phyloP scores from a whole-genome alignment of 2,797 vertebrate genomes.

The Gambusia yucatana region DNA sequence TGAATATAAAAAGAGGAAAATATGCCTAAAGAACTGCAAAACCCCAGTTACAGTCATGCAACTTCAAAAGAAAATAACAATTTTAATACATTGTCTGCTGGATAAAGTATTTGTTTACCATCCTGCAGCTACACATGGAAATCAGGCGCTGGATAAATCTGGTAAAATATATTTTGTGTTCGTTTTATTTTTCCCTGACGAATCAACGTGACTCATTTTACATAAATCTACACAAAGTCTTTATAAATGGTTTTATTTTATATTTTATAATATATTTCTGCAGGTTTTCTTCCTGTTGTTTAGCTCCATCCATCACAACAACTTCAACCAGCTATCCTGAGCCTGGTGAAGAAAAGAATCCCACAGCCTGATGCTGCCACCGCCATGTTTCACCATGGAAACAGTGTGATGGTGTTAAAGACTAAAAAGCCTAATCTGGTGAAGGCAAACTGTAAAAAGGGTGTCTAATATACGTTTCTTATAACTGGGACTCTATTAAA shows the following conservation, averaged over 20 bases:
- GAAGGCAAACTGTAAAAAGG: neutral
- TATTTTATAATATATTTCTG: neutral
- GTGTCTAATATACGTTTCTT: too few relatives aligned
- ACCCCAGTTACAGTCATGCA: neutral
- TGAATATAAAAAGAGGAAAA: neutral
- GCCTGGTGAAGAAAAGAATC: neutral
- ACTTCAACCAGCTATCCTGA: neutral
- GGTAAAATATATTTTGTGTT: neutral
- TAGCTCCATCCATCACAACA: neutral
- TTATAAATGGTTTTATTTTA: neutral
- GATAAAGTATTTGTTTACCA: neutral
- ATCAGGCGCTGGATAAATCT: neutral
- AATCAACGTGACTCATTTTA: neutral
- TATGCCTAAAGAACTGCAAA: slow-evolving; percentile 2
- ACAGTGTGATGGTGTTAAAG: neutral
- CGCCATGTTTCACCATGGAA: neutral
- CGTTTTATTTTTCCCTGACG: neutral
- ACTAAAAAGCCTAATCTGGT: neutral
- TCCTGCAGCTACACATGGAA: neutral
- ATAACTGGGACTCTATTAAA: too few relatives aligned
- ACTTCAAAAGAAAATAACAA: neutral
- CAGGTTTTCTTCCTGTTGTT: neutral
- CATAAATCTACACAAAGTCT: neutral
- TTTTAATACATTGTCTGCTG: neutral
- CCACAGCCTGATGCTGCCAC: neutral